Evolutionary conservation across 2,797 vertebrate genomes (phyloP).

Genomic region (Acipenser ruthenus): DNA sequence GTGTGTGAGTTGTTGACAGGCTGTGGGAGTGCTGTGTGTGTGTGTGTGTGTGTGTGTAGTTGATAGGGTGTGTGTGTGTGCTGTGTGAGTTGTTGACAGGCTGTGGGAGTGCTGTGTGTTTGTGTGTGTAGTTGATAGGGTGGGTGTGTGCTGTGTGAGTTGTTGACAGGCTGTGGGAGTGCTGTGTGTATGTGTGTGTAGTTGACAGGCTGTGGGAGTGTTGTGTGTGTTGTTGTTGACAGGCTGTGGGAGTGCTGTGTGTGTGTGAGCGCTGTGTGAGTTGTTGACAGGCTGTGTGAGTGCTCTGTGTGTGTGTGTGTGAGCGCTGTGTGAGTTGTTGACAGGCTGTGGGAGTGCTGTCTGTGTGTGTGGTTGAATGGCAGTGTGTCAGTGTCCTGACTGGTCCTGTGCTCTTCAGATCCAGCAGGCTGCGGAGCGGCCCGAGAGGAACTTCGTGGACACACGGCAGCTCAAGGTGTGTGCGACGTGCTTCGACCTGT

Average conservation of each 20-base stretch:
- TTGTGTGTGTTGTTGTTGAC: no score
- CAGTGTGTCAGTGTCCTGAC: background rate
- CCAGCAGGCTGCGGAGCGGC: constrained; percentile 92
- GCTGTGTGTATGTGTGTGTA: background rate
- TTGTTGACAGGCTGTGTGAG: background rate
- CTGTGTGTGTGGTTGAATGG: background rate
- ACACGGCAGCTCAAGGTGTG: constrained; percentile 95
- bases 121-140: background rate
- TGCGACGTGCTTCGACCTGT: constrained; percentile 97
- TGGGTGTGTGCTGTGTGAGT: background rate
- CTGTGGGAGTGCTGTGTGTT: background rate
- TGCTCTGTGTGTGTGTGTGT: background rate
- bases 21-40: no score
- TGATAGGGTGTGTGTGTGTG: no score
- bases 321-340: no score
- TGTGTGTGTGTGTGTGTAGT: no score
- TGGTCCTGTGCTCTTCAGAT: constrained; percentile 56
- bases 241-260: no score
- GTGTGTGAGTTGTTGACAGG: background rate
- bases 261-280: no score
- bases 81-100: background rate
- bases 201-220: no score
- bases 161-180: background rate
- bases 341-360: background rate
- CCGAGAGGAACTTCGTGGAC: constrained; percentile 95